A percentile compares a stretch with the other conserved stretches of the same genome.
phyloP scores from a whole-genome alignment of 1,140 invertebrate genomes.

The Halotydeus destructor region DNA sequence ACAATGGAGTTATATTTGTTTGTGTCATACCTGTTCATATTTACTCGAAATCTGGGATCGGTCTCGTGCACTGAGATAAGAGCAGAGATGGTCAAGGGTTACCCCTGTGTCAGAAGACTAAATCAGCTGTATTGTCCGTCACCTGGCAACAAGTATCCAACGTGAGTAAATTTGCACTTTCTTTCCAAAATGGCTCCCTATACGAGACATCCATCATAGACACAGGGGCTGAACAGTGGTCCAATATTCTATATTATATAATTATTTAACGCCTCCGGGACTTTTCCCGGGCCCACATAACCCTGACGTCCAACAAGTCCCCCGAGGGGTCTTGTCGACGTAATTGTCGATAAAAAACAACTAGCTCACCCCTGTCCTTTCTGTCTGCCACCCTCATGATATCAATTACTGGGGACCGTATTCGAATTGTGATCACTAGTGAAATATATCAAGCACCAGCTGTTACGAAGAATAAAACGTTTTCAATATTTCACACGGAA shows the following conservation, averaged over 20 bases:
- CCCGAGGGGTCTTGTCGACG: too few relatives aligned
- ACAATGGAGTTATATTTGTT: not conserved
- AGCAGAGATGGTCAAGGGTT: slow-evolving; percentile 38
- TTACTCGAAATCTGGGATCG: not conserved
- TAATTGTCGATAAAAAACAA: too few relatives aligned
- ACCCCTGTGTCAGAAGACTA: slow-evolving; percentile 63
- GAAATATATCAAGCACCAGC: not conserved
- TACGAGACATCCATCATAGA: not conserved
- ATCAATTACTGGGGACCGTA: too few relatives aligned
- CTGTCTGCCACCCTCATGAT: too few relatives aligned
- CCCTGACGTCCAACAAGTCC: not conserved
- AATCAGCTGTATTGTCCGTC: slow-evolving; percentile 75
- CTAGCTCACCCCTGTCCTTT: too few relatives aligned
- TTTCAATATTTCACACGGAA: not conserved
- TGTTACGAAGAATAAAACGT: not conserved
- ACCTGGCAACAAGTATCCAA: slow-evolving; percentile 64
- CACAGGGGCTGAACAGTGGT: not conserved
- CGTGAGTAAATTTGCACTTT: slow-evolving; percentile 36
- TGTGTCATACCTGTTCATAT: not conserved
- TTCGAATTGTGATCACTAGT: too few relatives aligned
- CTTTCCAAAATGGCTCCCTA: not conserved
- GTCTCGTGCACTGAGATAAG: too few relatives aligned
- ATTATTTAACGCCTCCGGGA: not conserved
- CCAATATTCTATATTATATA: not conserved
- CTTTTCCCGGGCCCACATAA: not conserved